Evolutionary conservation across 1,140 invertebrate genomes (phyloP).

Genomic region (Trachelipus rathkii): DNA sequence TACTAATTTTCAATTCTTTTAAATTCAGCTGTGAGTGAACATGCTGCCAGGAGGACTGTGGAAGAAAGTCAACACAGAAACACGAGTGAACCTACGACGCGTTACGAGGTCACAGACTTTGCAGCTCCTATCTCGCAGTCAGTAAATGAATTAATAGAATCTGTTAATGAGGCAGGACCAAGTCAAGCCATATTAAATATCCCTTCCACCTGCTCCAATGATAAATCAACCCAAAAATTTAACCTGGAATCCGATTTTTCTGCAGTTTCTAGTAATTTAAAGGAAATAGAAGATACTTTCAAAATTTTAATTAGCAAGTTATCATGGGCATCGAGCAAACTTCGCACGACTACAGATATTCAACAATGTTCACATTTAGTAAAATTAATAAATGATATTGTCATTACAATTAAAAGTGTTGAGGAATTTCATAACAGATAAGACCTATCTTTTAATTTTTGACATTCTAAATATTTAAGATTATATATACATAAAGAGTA

Average conservation of each 20-base stretch:
- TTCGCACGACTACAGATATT: not conserved
- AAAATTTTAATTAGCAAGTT: not conserved
- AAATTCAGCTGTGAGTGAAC: conserved; percentile 43
- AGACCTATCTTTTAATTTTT: too few relatives aligned
- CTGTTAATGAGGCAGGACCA: not conserved
- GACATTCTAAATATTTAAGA: too few relatives aligned
- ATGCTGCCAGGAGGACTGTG: conserved; percentile 43
- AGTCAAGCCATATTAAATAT: not conserved
- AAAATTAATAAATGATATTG: not conserved
- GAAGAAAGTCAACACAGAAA: conserved; percentile 44
- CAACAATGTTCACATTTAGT: conserved; percentile 1
- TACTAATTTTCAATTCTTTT: too few relatives aligned
- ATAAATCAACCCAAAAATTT: not conserved
- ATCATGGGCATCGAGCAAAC: not conserved
- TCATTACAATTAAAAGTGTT: not conserved
- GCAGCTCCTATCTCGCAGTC: not conserved
- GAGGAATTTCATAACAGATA: too few relatives aligned
- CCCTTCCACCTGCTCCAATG: not conserved
- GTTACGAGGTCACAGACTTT: not conserved
- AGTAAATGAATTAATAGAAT: not conserved
- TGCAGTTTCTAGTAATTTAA: too few relatives aligned
- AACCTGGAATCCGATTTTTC: not conserved
- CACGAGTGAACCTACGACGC: not conserved
- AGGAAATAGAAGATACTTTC: too few relatives aligned
- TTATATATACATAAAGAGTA: too few relatives aligned